Evolutionary conservation across 2,888 invertebrate species (phyloP), one percentile per base, ranked within the genome.

Genomic region (Hermaeophaga mercurialis): DNA sequence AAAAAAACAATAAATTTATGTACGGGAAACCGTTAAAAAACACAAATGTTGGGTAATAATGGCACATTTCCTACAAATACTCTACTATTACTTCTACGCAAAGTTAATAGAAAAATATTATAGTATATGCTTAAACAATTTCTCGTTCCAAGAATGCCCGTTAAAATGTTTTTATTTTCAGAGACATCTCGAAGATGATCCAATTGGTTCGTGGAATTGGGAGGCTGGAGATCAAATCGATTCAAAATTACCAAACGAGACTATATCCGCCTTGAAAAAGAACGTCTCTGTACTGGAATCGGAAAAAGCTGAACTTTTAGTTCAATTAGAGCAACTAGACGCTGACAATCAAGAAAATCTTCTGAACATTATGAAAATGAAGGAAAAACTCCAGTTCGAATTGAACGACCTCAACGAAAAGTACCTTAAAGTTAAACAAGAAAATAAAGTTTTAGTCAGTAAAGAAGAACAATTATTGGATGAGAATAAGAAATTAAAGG

Each of bases 261-360:
- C 65, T 41, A 65, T 71, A 59, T 60, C 70, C 67, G 62, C 72
- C 65, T 62, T 77, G 63, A 74, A 67, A 48, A 60, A 61, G 24
- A 66, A 61, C 50, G 68, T 75, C 11, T 48, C 54, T 19, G 59
- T 61, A 5, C 62, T 78, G 26, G 72, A 77, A 69, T 70, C 59
- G 18, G 76, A 78, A 52, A 77, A 45, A 33, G 34, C 49, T 3
- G 61, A 61, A 18, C 38, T 58, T 1, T n/a, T 58, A 26, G 11
- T 17, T 6, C 61, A 65, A 63, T 36, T 64, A 6, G 64, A 64
- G 11, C 75, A 78, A 54, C 62, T 79, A 1, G 78, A 79, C 64
- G 58, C 64, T 6, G 78, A 79, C 55, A 73, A 75, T 62, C 78
- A 78, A 59, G 69, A 73, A 48, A 77, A 76, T 47, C 70, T 73